These are phyloP conservation scores for Neolamprologus kungweensis DNA, from an alignment of 2,113 vertebrate genomes.

Conservation along the genomic window DNA sequence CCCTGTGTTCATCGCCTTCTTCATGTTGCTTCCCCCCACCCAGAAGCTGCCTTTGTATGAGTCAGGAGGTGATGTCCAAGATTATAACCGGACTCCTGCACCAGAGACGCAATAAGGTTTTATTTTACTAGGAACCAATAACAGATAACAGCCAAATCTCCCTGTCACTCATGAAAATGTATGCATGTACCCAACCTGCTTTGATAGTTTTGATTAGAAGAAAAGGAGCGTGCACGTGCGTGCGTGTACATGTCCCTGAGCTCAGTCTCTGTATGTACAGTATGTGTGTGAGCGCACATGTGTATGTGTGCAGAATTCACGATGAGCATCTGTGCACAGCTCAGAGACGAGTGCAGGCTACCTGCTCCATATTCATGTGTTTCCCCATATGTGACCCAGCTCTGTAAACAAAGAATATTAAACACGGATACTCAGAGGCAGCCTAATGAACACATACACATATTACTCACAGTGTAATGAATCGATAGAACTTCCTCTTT, in stretches of 20 bases:
- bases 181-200: slow-evolving; percentile 29
- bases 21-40: not conserved
- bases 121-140: not conserved
- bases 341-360: slow-evolving; percentile 35
- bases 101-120: not conserved
- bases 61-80: slow-evolving; percentile 5
- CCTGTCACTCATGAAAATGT: slow-evolving; percentile 16
- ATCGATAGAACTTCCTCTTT: slow-evolving; percentile 64
- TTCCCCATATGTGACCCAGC: slow-evolving; percentile 58
- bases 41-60: not conserved
- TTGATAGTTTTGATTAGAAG: slow-evolving; percentile 69
- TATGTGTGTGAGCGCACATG: not conserved
- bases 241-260: not conserved
- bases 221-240: not conserved
- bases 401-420: slow-evolving; percentile 76
- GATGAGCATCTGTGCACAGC: slow-evolving; percentile 37
- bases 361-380: slow-evolving; percentile 67
- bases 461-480: slow-evolving; percentile 63
- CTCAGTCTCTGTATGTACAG: not conserved
- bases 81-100: not conserved
- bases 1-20: slow-evolving; percentile 13
- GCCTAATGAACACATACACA: slow-evolving; percentile 65
- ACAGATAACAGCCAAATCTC: not conserved
- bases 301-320: slow-evolving; percentile 10
- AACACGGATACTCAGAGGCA: slow-evolving; percentile 56